Evolutionary conservation across 2,113 vertebrate genomes (phyloP).

Genomic region (Coracopsis vasa): DNA sequence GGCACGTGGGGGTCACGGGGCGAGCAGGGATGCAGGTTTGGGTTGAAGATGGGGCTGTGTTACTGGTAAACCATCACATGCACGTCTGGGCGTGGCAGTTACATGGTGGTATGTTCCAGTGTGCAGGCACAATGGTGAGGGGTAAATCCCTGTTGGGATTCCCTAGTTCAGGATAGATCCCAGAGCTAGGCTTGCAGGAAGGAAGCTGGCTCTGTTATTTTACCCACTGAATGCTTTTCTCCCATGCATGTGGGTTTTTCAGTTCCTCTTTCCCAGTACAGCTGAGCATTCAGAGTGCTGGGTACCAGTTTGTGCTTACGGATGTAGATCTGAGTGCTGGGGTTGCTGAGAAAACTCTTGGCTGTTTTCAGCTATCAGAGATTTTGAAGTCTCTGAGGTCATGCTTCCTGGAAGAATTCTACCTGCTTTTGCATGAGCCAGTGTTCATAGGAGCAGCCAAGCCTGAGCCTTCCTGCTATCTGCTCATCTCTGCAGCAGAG

Average conservation of each 20-base stretch:
- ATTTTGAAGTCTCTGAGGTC: background rate
- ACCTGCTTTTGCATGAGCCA: background rate
- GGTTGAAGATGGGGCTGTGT: background rate
- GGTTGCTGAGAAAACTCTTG: background rate
- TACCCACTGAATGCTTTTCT: background rate
- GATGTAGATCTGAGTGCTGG: background rate
- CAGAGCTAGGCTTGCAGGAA: background rate
- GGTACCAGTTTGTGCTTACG: background rate
- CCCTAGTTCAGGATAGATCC: background rate
- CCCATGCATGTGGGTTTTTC: background rate
- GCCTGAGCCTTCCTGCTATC: background rate
- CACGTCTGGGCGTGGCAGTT: background rate
- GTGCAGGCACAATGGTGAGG: accelerated
- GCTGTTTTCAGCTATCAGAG: background rate
- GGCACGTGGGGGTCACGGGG: accelerated
- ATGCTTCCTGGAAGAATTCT: background rate
- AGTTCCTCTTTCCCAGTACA: background rate
- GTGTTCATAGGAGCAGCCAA: background rate
- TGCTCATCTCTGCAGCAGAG: background rate
- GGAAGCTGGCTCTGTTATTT: background rate
- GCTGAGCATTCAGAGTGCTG: background rate
- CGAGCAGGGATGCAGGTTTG: accelerated
- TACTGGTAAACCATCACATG: accelerated
- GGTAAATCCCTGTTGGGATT: background rate
- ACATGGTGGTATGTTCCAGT: background rate